These are phyloP conservation scores for Vanacampus margaritifer DNA, from an alignment of 2,113 vertebrate species.

Conservation along the genomic window DNA sequence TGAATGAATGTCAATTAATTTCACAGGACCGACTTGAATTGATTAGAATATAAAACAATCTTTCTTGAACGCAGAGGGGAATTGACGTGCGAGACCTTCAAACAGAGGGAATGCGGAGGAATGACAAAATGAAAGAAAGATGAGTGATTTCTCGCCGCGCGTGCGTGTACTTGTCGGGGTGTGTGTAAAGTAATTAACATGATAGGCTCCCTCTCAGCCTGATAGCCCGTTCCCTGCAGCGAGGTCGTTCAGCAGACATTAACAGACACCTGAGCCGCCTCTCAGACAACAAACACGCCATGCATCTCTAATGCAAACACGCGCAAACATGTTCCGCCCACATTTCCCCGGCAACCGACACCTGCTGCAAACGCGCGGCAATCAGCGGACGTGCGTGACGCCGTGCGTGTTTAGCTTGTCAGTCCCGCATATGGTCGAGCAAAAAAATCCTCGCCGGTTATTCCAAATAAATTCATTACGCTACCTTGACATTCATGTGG, in stretches of 20 bases:
- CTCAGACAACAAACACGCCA: conserved; percentile 56
- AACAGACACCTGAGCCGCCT: conserved; percentile 64
- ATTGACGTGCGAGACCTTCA: conserved; percentile 73
- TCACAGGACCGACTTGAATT: conserved; percentile 68
- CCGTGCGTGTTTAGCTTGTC: conserved; percentile 34
- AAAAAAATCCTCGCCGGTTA: not conserved
- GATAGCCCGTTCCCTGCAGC: conserved; percentile 73
- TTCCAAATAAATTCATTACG: conserved; percentile 38
- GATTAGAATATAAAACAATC: conserved; percentile 76
- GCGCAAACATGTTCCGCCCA: conserved; percentile 41
- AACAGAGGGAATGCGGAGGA: conserved; percentile 55
- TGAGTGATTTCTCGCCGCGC: conserved; percentile 29
- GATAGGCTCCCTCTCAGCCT: conserved; percentile 71
- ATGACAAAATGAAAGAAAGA: conserved; percentile 65
- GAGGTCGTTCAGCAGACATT: conserved; percentile 69
- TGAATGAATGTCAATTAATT: conserved; percentile 75
- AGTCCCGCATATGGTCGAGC: not conserved
- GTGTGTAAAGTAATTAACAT: conserved; percentile 75
- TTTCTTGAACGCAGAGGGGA: conserved; percentile 72
- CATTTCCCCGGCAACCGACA: conserved; percentile 39
- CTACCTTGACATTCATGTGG: conserved; percentile 22
- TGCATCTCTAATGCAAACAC: conserved; percentile 53
- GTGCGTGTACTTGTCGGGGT: conserved; percentile 56
- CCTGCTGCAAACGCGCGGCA: conserved; percentile 35
- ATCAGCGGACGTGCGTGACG: conserved; percentile 45